Evolutionary conservation across 2,113 vertebrate genomes (phyloP), one percentile per base, ranked within the genome.

Genomic region (Phrynocephalus versicolor): DNA sequence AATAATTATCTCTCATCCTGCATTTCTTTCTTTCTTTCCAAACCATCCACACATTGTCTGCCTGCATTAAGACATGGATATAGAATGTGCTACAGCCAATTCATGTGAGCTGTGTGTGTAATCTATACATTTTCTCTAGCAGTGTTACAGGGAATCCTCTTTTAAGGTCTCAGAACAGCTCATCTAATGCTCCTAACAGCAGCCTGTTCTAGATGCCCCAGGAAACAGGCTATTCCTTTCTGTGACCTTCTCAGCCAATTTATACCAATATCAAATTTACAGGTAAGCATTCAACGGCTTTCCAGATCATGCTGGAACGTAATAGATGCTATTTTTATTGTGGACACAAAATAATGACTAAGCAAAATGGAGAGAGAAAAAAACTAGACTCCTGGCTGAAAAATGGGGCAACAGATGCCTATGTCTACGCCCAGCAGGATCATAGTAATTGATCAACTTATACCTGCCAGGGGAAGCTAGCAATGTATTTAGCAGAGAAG

Each of bases 401-500:
- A 79, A 77, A 73, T 72, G 70, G 57, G 21, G 12, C 65, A 76
- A 75, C 60, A 84, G 78, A 33, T 81, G 39, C 73, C 78, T 74
- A 65, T 81, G 41, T 16, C 37, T 90, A 16, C 2, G 37, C 70
- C 83, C 51, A 85, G 72, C 37, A 85, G 58, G 58, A 83, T 67
- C 69, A 73, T 35, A 35, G 7, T 23, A 72, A n/a, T 70, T 2
- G 1, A 10, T 72, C 82, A 85, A 76, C 60, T 88, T 93, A 77
- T 3, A 76, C 30, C 30, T 86, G 78, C 33, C 81, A 75, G 30
- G 35, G 89, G 79, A 88, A 87, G 51, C 10, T 76, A 84, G 58
- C 41, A 67, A 80, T 27, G 37, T 60, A 85, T 13, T n/a, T 0
- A 37, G 25, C 58, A 0, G 73, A 58, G 67, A 90, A 88, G n/a